Evolutionary conservation across 2,113 vertebrate genomes (phyloP).

Genomic region (Gorsachius goisagi): DNA sequence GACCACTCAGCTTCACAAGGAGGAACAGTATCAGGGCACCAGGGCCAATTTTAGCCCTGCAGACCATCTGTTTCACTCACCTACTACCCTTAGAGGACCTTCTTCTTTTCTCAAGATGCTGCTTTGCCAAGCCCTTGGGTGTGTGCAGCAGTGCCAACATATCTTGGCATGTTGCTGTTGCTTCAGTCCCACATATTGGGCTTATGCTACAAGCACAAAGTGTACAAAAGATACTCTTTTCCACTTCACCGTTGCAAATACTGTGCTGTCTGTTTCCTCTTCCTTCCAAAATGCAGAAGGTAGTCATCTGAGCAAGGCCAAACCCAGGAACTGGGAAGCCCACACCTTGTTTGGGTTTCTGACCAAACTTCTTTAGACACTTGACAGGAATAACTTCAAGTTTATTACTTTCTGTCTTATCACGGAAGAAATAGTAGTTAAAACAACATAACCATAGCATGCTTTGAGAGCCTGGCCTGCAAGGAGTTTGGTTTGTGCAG

Average conservation of each 20-base stretch:
- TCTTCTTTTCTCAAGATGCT: not conserved
- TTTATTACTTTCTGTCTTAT: not conserved
- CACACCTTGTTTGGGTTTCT: not conserved
- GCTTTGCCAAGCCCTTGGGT: not conserved
- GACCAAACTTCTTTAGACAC: not conserved
- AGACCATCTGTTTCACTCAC: not conserved
- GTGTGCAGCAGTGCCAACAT: not conserved
- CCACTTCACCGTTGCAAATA: not conserved
- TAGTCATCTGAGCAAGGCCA: not conserved
- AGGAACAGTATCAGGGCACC: not conserved
- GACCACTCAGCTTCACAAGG: not conserved
- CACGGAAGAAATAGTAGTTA: not conserved
- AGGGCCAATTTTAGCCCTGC: not conserved
- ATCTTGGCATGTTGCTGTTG: not conserved
- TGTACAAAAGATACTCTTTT: not conserved
- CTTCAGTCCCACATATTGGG: not conserved
- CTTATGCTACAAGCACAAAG: not conserved
- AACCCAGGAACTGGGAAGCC: not conserved
- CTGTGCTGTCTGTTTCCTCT: not conserved
- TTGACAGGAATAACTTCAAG: not conserved
- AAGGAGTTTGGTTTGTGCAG: not conserved
- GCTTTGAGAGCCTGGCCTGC: not conserved
- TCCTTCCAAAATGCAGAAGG: not conserved
- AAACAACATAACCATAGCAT: not conserved
- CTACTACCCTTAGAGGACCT: not conserved